Evolutionary conservation across 92 coral and sea anemone genomes (phyloP), one percentile per base, ranked within the genome.

Genomic region (Parazoanthus atlanticus): DNA sequence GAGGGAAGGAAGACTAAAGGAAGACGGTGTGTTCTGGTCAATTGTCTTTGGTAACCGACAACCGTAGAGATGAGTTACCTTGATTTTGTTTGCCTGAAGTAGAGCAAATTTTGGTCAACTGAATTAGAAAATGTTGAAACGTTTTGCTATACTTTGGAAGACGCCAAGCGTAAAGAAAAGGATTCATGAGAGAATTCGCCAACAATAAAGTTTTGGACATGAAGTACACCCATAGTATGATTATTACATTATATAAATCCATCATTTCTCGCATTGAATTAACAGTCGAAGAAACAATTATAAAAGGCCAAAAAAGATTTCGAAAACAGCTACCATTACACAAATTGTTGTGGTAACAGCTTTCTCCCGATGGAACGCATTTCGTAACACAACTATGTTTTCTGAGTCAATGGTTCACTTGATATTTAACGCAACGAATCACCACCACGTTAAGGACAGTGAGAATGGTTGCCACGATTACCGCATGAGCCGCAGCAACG

Each of bases 61-160:
- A 15, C 58, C 21, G 58, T 15, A 52, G 19, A 52, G 58, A 13
- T 1, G 58, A 1, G 58, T 52, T 52, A 52, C 2, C 21, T 52
- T 52, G 58, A 52, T 52, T 2, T 52, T 52, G 58, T 13, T 16
- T 19, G 3, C 0, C 58, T 52, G 58, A 52, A 52, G 58, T 52
- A 52, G 19, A 52, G 58, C 17, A 16, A 16, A 2, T 34, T 30
- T 32, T 58, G 30, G 36, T 30, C 26, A 61, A 28, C 38, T 29
- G 30, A 38, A 16, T 38, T 23, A 76, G 15, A 76, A 76, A 23
- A 6, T 40, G 38, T 23, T 23, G 80, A 76, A 88, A 88, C 38
- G 91, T 72, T 58, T 80, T 80, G 17, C 91, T 76, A 31, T 80
- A 80, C 17, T 88, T 88, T 40, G 86, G 86, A 85, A 88, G 76